Evolutionary conservation across 2,797 vertebrate genomes (phyloP).

Genomic region (Triplophysa yarkandensis): DNA sequence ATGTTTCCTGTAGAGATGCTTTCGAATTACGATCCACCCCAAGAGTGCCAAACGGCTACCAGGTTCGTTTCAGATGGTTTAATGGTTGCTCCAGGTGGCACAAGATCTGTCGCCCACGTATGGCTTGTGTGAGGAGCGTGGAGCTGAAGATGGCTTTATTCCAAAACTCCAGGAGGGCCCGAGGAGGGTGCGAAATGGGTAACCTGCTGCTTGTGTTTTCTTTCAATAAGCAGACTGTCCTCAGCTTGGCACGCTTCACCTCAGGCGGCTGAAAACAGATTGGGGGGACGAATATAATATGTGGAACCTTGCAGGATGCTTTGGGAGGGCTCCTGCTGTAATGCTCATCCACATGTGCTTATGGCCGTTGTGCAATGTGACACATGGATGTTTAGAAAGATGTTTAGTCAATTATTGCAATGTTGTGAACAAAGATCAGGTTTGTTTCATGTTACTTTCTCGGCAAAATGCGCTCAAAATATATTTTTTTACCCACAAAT

Average conservation of each 20-base stretch:
- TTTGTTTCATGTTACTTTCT: too few species aligned
- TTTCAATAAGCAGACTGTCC: neutral
- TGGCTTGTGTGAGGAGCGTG: constrained; percentile 2
- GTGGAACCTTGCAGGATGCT: neutral
- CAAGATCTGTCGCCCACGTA: constrained; percentile 30
- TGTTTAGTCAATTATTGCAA: neutral
- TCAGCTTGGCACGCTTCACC: neutral
- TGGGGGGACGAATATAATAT: neutral
- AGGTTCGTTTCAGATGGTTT: constrained; percentile 28
- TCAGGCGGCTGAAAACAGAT: constrained; percentile 2
- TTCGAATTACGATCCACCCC: constrained; percentile 52
- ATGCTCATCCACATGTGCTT: neutral
- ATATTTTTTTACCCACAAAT: neutral
- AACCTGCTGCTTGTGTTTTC: neutral
- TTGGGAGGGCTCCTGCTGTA: neutral
- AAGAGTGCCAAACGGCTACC: constrained; percentile 27
- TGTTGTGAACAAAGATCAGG: too few species aligned
- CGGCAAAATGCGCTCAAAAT: neutral
- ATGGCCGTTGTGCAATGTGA: too few species aligned
- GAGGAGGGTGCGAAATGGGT: neutral
- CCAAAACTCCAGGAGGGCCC: neutral
- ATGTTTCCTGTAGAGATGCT: constrained; percentile 29
- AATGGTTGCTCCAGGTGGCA: constrained; percentile 56
- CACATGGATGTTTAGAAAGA: neutral
- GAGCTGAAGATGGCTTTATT: constrained; percentile 6